phyloP scores from a whole-genome alignment of 2,797 vertebrate species.

The Cryptoprocta ferox region DNA sequence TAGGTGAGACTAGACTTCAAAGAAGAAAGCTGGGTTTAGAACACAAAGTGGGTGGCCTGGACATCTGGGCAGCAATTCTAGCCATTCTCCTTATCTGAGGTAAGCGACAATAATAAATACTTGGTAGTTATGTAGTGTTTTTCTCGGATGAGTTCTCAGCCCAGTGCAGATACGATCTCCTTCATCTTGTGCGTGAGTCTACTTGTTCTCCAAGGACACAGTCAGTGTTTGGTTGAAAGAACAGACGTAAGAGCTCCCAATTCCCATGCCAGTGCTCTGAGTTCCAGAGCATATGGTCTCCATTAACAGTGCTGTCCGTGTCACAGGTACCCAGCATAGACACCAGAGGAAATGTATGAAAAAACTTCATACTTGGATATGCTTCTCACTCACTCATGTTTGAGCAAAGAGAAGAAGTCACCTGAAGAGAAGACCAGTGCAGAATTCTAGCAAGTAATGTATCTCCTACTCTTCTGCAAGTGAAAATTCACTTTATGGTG shows the following conservation, averaged over 20 bases:
- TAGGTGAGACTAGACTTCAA: background rate
- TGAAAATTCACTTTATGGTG: background rate
- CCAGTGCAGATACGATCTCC: background rate
- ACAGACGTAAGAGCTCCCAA: background rate
- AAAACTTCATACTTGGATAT: constrained; percentile 3
- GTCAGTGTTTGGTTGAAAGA: background rate
- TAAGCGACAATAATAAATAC: background rate
- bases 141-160: background rate
- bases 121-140: background rate
- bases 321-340: background rate
- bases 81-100: background rate
- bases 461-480: background rate
- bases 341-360: background rate
- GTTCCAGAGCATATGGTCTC: background rate
- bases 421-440: background rate
- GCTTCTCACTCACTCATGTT: background rate
- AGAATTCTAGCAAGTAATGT: background rate
- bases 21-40: background rate
- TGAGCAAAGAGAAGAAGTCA: background rate
- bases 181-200: background rate
- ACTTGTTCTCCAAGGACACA: background rate
- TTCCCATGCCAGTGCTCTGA: background rate
- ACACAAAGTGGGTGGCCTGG: background rate
- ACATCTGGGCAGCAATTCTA: background rate
- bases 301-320: background rate